phyloP scores from a whole-genome alignment of 2,113 vertebrate genomes.

The Pachypanchax playfairii region DNA sequence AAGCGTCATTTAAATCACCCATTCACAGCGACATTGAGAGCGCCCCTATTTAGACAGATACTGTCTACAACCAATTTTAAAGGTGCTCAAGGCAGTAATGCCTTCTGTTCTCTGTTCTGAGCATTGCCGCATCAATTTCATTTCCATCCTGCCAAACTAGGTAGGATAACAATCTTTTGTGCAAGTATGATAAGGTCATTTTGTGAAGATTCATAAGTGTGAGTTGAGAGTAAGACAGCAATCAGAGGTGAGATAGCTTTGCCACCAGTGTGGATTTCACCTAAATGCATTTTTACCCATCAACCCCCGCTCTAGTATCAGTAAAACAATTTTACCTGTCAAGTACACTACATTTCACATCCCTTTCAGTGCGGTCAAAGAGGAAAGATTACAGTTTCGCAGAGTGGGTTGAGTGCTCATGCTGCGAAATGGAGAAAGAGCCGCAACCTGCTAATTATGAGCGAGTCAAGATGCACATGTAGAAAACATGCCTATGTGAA shows the following conservation, averaged over 20 bases:
- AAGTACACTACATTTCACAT: conserved; percentile 63
- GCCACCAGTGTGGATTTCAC: conserved; percentile 56
- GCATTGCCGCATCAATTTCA: conserved; percentile 15
- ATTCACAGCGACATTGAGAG: conserved; percentile 18
- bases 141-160: conserved; percentile 29
- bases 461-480: conserved; percentile 48
- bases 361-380: conserved; percentile 56
- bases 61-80: conserved; percentile 15
- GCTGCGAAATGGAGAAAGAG: conserved; percentile 47
- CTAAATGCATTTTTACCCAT: conserved; percentile 72
- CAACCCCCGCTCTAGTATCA: conserved; percentile 47
- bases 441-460: conserved; percentile 69
- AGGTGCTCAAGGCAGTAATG: conserved; percentile 17
- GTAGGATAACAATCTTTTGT: conserved; percentile 48
- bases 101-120: conserved; percentile 19
- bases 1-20: conserved; percentile 15
- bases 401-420: conserved; percentile 55
- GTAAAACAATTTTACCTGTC: conserved; percentile 70
- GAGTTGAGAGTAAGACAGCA: conserved; percentile 62
- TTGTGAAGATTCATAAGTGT: conserved; percentile 61
- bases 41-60: conserved; percentile 15
- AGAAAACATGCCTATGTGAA: conserved; percentile 56
- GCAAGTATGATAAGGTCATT: conserved; percentile 53
- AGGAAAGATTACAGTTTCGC: conserved; percentile 57
- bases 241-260: conserved; percentile 69